phyloP scores from a whole-genome alignment of 2,888 invertebrate genomes.

The Hypselothyrea guttata region DNA sequence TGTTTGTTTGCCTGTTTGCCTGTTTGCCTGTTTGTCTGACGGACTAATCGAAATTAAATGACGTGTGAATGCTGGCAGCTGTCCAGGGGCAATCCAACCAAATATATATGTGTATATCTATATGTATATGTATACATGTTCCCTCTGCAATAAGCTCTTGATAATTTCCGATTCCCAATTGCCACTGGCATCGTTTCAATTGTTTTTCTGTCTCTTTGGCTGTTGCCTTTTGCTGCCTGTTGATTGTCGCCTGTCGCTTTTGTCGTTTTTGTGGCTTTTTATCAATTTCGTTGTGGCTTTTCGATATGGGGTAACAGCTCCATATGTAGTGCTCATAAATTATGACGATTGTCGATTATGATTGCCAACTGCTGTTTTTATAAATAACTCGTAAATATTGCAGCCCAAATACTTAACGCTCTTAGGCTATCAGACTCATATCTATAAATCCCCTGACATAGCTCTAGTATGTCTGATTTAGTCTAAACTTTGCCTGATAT shows the following conservation, averaged over 20 bases:
- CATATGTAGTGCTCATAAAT: slow-evolving; percentile 55
- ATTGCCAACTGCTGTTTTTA: slow-evolving; percentile 56
- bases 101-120: slow-evolving; percentile 55
- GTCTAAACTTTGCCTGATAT: too few species aligned
- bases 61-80: slow-evolving; percentile 81
- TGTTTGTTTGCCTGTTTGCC: slow-evolving; percentile 32
- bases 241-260: slow-evolving; percentile 41
- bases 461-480: too few species aligned
- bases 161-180: slow-evolving; percentile 54
- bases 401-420: slow-evolving; percentile 35
- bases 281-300: slow-evolving; percentile 61
- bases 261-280: slow-evolving; percentile 50
- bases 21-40: slow-evolving; percentile 14
- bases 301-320: slow-evolving; percentile 27
- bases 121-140: slow-evolving; percentile 25
- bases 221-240: slow-evolving; percentile 29
- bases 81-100: slow-evolving; percentile 28
- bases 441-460: too few species aligned
- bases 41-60: slow-evolving; percentile 82
- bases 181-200: slow-evolving; percentile 50
- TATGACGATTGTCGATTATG: slow-evolving; percentile 60
- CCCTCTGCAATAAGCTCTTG: slow-evolving; percentile 19
- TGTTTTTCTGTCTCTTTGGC: slow-evolving; percentile 26
- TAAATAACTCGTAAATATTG: slow-evolving; percentile 38
- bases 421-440: slow-evolving; percentile 1